Evolutionary conservation across 2,888 invertebrate species (phyloP).

Genomic region (Drosophila histrio): DNA sequence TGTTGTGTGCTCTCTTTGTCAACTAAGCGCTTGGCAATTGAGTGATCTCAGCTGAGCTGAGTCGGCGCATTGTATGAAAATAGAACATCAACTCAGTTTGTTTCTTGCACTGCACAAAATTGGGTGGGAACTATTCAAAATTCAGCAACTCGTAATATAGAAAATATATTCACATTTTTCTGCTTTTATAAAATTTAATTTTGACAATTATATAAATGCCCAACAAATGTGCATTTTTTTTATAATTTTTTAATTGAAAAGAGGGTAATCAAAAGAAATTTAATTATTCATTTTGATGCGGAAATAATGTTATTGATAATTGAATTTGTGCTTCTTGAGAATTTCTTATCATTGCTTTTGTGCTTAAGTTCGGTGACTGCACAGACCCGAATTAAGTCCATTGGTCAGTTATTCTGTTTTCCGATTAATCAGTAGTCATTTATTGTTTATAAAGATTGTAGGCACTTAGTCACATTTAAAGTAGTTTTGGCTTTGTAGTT

Average conservation of each 20-base stretch:
- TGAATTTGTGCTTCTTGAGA: background rate
- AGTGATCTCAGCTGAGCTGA: slow-evolving; percentile 29
- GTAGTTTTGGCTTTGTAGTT: background rate
- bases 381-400: background rate
- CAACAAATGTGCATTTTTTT: too few species aligned
- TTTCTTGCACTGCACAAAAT: slow-evolving; percentile 27
- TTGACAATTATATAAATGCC: too few species aligned
- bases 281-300: too few species aligned
- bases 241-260: background rate
- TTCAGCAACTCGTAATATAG: background rate
- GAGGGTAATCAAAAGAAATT: background rate
- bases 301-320: background rate
- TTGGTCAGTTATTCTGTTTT: slow-evolving; percentile 24
- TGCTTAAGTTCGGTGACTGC: slow-evolving; percentile 11
- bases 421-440: background rate
- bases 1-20: slow-evolving; percentile 5
- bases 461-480: slow-evolving; percentile 19
- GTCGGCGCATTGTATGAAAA: slow-evolving; percentile 13
- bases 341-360: slow-evolving; percentile 1
- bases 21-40: slow-evolving; percentile 10
- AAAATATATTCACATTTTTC: too few species aligned
- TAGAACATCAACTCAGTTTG: slow-evolving; percentile 18
- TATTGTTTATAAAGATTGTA: slow-evolving; percentile 20
- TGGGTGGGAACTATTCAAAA: background rate
- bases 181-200: too few species aligned